Percentiles rank a stretch among this genome's conserved stretches.
Conservation (phyloP, 2,888 invertebrate genomes). For the Drosophila anceps region DNA sequence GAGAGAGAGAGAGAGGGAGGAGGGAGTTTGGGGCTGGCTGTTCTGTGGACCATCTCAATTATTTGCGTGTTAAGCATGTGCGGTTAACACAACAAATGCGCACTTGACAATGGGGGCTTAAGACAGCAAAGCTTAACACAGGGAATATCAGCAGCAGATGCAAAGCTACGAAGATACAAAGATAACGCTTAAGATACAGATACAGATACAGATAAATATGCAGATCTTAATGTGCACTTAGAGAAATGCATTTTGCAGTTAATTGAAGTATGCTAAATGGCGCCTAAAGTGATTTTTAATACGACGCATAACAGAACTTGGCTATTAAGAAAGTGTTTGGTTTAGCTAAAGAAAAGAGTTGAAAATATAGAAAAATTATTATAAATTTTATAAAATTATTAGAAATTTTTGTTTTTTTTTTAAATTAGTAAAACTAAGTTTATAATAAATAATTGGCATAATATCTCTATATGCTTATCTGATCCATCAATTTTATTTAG, state of each 20-base stretch:
- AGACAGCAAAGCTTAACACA: conserved; percentile 21
- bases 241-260: neutral
- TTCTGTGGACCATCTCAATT: conserved; percentile 54
- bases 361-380: neutral
- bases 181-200: conserved; percentile 1
- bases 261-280: neutral
- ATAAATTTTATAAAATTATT: too few relatives aligned
- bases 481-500: neutral
- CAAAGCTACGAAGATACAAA: conserved; percentile 1
- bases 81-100: conserved; percentile 62
- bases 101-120: conserved; percentile 43
- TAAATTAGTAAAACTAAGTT: too few relatives aligned
- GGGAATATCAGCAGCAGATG: conserved; percentile 8
- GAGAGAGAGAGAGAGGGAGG: neutral
- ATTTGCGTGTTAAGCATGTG: conserved; percentile 69
- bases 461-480: neutral
- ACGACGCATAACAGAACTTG: neutral
- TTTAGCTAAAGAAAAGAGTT: neutral
- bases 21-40: neutral
- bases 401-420: too few relatives aligned
- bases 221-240: neutral
- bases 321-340: neutral
- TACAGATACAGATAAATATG: neutral
- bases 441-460: too few relatives aligned
- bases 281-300: neutral